phyloP scores from a whole-genome alignment of 2,113 vertebrate genomes.

The Bujurquina vittata region DNA sequence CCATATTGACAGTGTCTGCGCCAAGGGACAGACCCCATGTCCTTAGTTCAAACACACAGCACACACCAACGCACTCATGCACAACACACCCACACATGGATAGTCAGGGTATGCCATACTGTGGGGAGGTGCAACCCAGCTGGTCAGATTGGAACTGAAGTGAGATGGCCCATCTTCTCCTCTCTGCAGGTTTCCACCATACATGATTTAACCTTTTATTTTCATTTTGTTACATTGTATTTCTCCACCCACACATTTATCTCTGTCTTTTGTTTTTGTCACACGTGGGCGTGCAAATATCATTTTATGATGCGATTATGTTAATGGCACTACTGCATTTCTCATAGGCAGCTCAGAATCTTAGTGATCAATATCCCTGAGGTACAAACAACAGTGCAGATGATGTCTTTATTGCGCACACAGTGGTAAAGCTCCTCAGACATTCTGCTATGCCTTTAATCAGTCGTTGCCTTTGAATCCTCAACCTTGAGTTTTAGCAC shows the following conservation, averaged over 20 bases:
- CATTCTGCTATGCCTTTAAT: slow-evolving; percentile 54
- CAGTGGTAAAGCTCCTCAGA: slow-evolving; percentile 30
- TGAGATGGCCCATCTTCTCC: slow-evolving; percentile 33
- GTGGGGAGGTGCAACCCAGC: slow-evolving; percentile 67
- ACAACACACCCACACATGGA: neutral
- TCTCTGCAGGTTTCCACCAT: slow-evolving; percentile 32
- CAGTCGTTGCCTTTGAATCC: slow-evolving; percentile 45
- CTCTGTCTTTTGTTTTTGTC: neutral
- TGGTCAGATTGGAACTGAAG: slow-evolving; percentile 51
- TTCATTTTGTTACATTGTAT: neutral
- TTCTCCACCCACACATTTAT: neutral
- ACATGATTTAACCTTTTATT: slow-evolving; percentile 3
- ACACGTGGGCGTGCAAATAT: slow-evolving; percentile 7
- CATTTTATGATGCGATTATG: slow-evolving; percentile 42
- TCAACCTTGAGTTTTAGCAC: slow-evolving; percentile 18
- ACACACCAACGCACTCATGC: neutral
- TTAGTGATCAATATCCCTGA: slow-evolving; percentile 28
- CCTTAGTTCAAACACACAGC: slow-evolving; percentile 50
- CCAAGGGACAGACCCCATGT: slow-evolving; percentile 48
- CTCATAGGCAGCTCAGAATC: slow-evolving; percentile 27
- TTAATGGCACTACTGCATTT: slow-evolving; percentile 25
- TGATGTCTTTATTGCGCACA: slow-evolving; percentile 32
- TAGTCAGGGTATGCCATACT: slow-evolving; percentile 56
- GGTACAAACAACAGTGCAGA: slow-evolving; percentile 38
- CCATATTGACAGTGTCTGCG: slow-evolving; percentile 58